Base-by-base conservation (phyloP, 1,140 invertebrate species). In the Ctenoplectra terminalis region DNA sequence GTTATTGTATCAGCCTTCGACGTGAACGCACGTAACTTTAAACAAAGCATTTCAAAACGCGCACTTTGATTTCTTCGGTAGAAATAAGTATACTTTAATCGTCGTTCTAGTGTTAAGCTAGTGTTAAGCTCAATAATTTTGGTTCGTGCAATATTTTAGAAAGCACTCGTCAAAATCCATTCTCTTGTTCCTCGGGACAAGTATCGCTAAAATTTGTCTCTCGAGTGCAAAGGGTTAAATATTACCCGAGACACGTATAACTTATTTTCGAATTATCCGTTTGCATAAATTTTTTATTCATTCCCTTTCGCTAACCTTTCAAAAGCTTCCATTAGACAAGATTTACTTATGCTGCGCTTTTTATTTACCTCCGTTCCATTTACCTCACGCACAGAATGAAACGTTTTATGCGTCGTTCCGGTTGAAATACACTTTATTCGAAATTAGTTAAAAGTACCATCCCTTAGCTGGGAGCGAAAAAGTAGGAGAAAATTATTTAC, bases 401-500 rank as follows among this genome's bases (percentile, higher is more conserved):
- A 63, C 58, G 37, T 73, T 73, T 54, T 54, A 73, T 73, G 56
- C 58, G 58, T 43, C 54, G 31, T 43, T 48, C 64, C 54, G 54
- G 29, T 50, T 72, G 43, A 52, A 52, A 48, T 61, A 31, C 20
- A 52, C 15, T 64, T 80, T 29, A 34, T 43, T 40, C 58, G 2
- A 52, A 64, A 73, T 77, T 77, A 43, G 63, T 56, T 34, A 11
- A 61, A 52, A 50, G 66, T 26, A 23, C 40, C 64, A 50, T 61
- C 56, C 56, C 48, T 73, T 80, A 52, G 46, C 29, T 43, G 46
- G 7, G 13, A 61, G 58, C 4, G 26, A 70, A 54, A 63, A 52
- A 73, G 37, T 72, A 60, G 26, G n/a, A 46, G 58, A 48, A 80
- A 80, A 73, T 80, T 80, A 80, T 80, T 63, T 73, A 46, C 46